Percentiles rank a stretch among this genome's conserved stretches.
Conservation (phyloP, 2,113 vertebrate species). For the Mormyrus iriodes region DNA sequence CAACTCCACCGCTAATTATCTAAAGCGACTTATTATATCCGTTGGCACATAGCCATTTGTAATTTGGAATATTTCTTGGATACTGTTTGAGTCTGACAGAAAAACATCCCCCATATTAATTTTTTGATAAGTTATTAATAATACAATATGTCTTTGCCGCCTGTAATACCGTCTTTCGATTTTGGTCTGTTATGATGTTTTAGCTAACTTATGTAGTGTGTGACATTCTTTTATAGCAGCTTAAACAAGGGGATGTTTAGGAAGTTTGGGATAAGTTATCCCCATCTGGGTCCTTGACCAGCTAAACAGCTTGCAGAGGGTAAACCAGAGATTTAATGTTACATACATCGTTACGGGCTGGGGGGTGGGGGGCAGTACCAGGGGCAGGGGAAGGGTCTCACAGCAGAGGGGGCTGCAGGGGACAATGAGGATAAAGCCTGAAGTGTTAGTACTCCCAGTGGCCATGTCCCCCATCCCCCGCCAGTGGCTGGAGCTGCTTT, state of each 20-base stretch:
- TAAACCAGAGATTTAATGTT: background rate
- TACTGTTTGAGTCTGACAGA: background rate
- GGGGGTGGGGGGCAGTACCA: no score
- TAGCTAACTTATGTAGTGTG: background rate
- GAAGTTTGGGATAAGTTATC: background rate
- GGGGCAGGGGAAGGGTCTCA: background rate
- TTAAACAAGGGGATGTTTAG: background rate
- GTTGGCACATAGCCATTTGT: background rate
- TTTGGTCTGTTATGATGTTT: background rate
- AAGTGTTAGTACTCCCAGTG: background rate
- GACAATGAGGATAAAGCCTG: background rate
- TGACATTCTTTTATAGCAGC: background rate
- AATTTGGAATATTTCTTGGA: background rate
- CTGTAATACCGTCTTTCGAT: background rate
- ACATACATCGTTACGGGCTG: background rate
- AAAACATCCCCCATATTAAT: background rate
- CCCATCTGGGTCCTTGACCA: background rate
- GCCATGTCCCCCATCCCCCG: background rate
- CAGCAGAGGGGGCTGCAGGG: background rate
- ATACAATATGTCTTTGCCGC: background rate
- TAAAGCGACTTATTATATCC: background rate
- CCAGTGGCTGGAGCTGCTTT: background rate
- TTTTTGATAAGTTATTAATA: background rate
- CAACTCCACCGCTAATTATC: background rate
- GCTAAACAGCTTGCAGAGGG: background rate